Conservation (phyloP, 2,113 vertebrate genomes). For the Rhineura floridana region DNA sequence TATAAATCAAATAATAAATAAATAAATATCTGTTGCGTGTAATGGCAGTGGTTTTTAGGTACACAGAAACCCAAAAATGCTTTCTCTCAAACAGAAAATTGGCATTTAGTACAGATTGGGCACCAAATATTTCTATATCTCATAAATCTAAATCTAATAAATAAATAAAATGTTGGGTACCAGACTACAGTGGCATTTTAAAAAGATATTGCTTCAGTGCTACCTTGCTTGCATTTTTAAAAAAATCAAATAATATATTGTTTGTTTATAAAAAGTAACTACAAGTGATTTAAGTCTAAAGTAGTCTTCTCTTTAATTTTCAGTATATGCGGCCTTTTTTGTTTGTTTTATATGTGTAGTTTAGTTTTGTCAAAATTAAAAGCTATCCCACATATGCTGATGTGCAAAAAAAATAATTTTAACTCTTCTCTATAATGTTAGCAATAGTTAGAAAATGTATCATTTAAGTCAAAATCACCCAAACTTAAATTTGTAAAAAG, state of each 20-base stretch:
- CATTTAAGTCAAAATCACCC: neutral
- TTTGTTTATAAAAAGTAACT: constrained; percentile 3
- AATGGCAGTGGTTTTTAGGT: neutral
- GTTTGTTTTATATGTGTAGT: neutral
- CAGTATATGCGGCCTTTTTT: neutral
- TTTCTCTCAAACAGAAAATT: constrained; percentile 2
- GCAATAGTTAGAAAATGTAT: neutral
- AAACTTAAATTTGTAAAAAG: neutral
- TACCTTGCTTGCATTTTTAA: constrained; percentile 43
- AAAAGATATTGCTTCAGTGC: neutral
- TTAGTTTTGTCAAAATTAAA: constrained; percentile 20
- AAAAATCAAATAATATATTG: neutral
- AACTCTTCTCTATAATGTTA: constrained; percentile 12
- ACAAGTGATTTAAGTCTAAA: neutral
- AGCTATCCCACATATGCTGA: constrained; percentile 6
- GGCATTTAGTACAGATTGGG: neutral
- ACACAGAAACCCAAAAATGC: neutral
- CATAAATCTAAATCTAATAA: too few species aligned
- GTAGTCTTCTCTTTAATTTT: neutral
- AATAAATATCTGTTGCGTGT: too few species aligned
- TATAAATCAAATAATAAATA: too few species aligned
- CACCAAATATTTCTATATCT: neutral
- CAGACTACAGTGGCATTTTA: neutral
- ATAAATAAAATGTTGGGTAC: neutral
- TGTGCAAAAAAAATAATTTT: neutral